These are phyloP conservation scores for Cantharis flavilabris DNA, from an alignment of 2,888 invertebrate genomes.

Conservation along the genomic window DNA sequence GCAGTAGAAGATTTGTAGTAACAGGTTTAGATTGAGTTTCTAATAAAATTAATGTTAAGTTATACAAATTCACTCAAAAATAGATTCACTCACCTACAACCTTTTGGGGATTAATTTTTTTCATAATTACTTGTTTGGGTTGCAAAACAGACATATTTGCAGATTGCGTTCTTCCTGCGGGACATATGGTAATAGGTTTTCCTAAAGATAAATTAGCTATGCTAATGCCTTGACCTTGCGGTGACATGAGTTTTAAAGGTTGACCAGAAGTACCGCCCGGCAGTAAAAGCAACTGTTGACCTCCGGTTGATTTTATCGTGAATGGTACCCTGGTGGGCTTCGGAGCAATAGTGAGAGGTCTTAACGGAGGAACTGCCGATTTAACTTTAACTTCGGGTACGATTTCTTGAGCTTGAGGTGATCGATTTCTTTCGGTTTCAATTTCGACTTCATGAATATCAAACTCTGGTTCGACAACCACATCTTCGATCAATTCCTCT, in stretches of 20 bases:
- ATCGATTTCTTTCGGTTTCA: constrained; percentile 44
- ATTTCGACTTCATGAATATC: constrained; percentile 49
- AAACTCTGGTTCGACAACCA: constrained; percentile 46
- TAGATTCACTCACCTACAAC: constrained; percentile 20
- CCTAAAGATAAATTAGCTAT: constrained; percentile 49
- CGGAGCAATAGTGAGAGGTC: constrained; percentile 59
- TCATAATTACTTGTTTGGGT: constrained; percentile 52
- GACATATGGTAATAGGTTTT: constrained; percentile 49
- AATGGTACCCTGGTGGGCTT: constrained; percentile 54
- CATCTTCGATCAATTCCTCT: constrained; percentile 13
- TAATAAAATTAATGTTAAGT: neutral
- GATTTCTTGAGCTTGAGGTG: constrained; percentile 47
- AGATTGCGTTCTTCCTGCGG: constrained; percentile 44
- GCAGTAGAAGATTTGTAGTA: constrained; percentile 39
- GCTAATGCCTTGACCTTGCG: constrained; percentile 51
- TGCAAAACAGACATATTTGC: constrained; percentile 41
- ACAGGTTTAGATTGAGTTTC: constrained; percentile 32
- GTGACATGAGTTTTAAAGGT: constrained; percentile 52
- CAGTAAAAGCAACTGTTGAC: constrained; percentile 57
- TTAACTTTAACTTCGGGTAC: constrained; percentile 43
- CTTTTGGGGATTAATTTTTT: constrained; percentile 42
- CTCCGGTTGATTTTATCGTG: constrained; percentile 47
- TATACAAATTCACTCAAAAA: neutral
- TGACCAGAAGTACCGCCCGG: constrained; percentile 47
- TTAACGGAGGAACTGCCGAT: constrained; percentile 47